Percentiles rank a stretch among this genome's conserved stretches.
These are phyloP conservation scores for Syngnathoides biaculeatus DNA, from an alignment of 2,113 vertebrate species.

Conservation along the genomic window DNA sequence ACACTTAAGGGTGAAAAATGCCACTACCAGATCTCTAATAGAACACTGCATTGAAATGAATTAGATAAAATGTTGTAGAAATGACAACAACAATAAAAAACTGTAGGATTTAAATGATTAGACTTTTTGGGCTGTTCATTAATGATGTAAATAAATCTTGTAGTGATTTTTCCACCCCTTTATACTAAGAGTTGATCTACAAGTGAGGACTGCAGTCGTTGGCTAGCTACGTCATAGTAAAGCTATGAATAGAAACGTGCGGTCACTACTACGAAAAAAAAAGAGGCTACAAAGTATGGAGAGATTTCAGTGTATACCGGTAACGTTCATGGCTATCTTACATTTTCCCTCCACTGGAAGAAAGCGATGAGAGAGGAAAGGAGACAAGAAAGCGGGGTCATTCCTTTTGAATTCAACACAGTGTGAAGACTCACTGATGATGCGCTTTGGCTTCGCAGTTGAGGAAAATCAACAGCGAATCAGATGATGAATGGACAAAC, in stretches of 20 bases:
- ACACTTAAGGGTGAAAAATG: conserved; percentile 66
- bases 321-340: conserved; percentile 69
- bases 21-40: conserved; percentile 58
- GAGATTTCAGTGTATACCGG: conserved; percentile 67
- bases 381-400: conserved; percentile 66
- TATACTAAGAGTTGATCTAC: conserved; percentile 56
- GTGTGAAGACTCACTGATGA: conserved; percentile 64
- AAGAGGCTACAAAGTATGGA: conserved; percentile 59
- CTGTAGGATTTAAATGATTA: neutral
- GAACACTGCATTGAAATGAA: conserved; percentile 51
- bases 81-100: neutral
- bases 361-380: conserved; percentile 68
- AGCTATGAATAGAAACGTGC: conserved; percentile 61
- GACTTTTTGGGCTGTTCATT: conserved; percentile 7
- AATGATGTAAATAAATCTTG: conserved; percentile 33
- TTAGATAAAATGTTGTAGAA: conserved; percentile 10
- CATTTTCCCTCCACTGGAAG: conserved; percentile 75
- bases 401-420: conserved; percentile 68
- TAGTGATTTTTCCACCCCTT: conserved; percentile 58
- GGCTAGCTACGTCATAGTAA: conserved; percentile 65
- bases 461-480: conserved; percentile 55
- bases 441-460: conserved; percentile 51
- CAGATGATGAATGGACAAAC: conserved; percentile 57
- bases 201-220: conserved; percentile 58
- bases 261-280: conserved; percentile 63